Conservation (phyloP, 37 sponge, comb jelly and placozoan genomes). For the Axinella damicornis region DNA sequence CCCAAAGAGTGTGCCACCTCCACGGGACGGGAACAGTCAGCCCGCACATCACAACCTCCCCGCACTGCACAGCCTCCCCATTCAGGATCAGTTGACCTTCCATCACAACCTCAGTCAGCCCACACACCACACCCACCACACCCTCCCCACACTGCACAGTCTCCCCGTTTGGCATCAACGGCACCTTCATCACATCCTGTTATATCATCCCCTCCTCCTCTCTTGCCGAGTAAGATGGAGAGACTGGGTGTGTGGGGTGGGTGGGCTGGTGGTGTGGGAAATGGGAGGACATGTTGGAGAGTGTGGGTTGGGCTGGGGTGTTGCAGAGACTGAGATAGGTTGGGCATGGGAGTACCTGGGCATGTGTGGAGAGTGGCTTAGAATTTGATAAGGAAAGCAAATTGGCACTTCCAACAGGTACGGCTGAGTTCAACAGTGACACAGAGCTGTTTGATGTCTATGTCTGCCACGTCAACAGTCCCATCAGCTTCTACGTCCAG, state of each 20-base stretch:
- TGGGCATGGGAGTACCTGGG: no score
- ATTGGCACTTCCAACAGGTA: background rate
- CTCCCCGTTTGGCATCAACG: background rate
- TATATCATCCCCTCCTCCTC: background rate
- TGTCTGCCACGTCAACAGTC: slow-evolving; percentile 45
- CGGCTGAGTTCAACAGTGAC: background rate
- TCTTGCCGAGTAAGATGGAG: background rate
- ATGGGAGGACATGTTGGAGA: no score
- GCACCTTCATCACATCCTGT: background rate
- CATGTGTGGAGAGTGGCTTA: no score
- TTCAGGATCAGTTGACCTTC: background rate
- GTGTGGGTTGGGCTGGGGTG: no score
- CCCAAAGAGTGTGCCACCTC: no score
- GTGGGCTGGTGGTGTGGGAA: no score
- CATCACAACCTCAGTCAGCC: background rate
- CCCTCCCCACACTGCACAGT: background rate
- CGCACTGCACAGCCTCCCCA: background rate
- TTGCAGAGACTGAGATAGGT: no score
- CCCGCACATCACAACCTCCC: no score
- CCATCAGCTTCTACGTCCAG: slow-evolving; percentile 67
- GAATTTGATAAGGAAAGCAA: no score
- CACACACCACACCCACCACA: background rate
- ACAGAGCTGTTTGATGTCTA: slow-evolving; percentile 50
- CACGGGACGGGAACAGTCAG: no score
- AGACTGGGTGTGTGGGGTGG: no score